These are phyloP conservation scores for Lacanobia wlatinum DNA, from an alignment of 2,888 invertebrate species.

Conservation along the genomic window DNA sequence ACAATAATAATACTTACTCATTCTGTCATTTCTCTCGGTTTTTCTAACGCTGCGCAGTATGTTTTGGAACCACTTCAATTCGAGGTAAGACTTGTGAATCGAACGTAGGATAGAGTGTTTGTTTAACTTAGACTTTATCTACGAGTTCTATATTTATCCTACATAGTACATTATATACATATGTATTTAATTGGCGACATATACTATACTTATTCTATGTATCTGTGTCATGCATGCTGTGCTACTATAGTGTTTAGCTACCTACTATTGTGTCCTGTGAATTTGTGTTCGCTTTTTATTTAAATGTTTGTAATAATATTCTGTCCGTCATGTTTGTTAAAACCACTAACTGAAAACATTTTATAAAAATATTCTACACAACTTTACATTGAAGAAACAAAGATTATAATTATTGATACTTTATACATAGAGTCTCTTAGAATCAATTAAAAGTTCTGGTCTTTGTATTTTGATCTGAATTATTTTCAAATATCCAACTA, in stretches of 20 bases:
- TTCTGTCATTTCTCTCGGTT: slow-evolving; percentile 93
- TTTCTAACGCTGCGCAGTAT: slow-evolving; percentile 97
- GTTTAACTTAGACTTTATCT: slow-evolving; percentile 62
- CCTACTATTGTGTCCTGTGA: slow-evolving; percentile 91
- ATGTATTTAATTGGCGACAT: slow-evolving; percentile 62
- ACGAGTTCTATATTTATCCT: slow-evolving; percentile 56
- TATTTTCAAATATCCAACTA: slow-evolving; percentile 12
- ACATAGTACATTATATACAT: slow-evolving; percentile 59
- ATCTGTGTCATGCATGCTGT: slow-evolving; percentile 74
- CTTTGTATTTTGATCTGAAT: slow-evolving; percentile 1
- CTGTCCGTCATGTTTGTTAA: slow-evolving; percentile 65
- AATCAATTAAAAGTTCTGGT: slow-evolving; percentile 12
- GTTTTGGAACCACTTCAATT: slow-evolving; percentile 99
- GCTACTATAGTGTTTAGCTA: slow-evolving; percentile 77
- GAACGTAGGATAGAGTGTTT: slow-evolving; percentile 79
- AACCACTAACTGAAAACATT: slow-evolving; percentile 21
- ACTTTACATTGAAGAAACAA: slow-evolving; percentile 19
- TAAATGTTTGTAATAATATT: slow-evolving; percentile 69
- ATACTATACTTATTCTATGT: slow-evolving; percentile 56
- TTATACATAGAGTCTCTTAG: slow-evolving; percentile 12
- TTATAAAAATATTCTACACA: slow-evolving; percentile 5
- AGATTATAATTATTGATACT: not conserved
- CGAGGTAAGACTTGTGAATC: slow-evolving; percentile 95
- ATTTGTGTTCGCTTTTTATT: slow-evolving; percentile 91
- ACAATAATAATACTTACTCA: slow-evolving; percentile 85